Conservation (phyloP, 2,797 vertebrate genomes). For the Peromyscus attwateri region DNA sequence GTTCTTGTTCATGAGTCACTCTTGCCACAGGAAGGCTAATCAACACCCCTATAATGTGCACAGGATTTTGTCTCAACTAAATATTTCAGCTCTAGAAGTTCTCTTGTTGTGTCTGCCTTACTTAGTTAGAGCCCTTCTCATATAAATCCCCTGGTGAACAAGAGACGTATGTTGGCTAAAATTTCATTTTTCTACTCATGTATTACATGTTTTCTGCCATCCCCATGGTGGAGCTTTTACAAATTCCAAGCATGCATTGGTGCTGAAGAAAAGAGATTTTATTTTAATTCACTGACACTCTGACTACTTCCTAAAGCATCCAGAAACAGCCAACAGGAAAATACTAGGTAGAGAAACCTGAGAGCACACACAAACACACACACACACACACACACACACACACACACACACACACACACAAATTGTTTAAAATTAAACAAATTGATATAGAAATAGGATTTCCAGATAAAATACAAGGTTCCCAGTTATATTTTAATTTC, state of each 20-base stretch:
- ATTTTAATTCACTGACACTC: slow-evolving; percentile 8
- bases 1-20: background rate
- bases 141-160: background rate
- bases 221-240: background rate
- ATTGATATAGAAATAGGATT: slow-evolving; percentile 13
- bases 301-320: slow-evolving; percentile 18
- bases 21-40: background rate
- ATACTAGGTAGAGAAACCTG: slow-evolving; percentile 5
- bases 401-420: background rate
- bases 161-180: background rate
- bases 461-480: slow-evolving; percentile 38
- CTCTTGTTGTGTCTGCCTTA: background rate
- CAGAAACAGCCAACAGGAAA: slow-evolving; percentile 54
- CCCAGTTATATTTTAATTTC: slow-evolving; percentile 33
- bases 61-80: background rate
- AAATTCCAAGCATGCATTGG: background rate
- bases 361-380: background rate
- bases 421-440: background rate
- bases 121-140: slow-evolving; percentile 3
- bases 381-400: background rate
- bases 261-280: background rate
- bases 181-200: background rate
- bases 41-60: background rate
- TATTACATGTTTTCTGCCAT: background rate
- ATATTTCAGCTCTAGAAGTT: slow-evolving; percentile 19